These are phyloP conservation scores for Neoitamus cyanurus DNA, from an alignment of 2,888 invertebrate genomes.

Conservation along the genomic window DNA sequence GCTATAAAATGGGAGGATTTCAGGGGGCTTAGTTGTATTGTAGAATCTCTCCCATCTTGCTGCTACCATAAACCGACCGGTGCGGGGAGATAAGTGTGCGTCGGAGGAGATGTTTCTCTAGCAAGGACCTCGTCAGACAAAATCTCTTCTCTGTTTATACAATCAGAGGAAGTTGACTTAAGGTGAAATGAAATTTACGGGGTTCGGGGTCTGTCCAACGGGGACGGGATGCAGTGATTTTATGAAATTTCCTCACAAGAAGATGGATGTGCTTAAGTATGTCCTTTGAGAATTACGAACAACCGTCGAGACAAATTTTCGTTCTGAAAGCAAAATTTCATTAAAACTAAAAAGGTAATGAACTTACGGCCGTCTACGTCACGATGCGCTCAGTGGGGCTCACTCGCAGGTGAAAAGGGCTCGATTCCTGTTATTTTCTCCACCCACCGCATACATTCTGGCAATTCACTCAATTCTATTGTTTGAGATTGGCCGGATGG, in stretches of 20 bases:
- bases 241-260: conserved; percentile 2
- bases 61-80: neutral
- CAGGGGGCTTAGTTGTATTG: neutral
- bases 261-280: neutral
- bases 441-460: neutral
- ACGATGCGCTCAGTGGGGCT: neutral
- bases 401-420: neutral
- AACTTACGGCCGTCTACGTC: neutral
- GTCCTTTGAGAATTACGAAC: neutral
- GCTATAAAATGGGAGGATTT: conserved; percentile 18
- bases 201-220: neutral
- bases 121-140: conserved; percentile 19
- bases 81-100: neutral
- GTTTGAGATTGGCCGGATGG: neutral
- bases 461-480: neutral
- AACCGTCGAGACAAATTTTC: neutral
- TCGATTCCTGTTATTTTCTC: neutral
- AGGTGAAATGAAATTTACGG: conserved; percentile 16
- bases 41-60: neutral
- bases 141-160: conserved; percentile 21
- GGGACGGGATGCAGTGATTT: neutral
- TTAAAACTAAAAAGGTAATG: neutral
- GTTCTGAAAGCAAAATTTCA: neutral
- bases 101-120: neutral
- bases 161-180: conserved; percentile 34